Evolutionary conservation across 2,113 vertebrate species (phyloP).

Genomic region (Acanthochromis polyacanthus): DNA sequence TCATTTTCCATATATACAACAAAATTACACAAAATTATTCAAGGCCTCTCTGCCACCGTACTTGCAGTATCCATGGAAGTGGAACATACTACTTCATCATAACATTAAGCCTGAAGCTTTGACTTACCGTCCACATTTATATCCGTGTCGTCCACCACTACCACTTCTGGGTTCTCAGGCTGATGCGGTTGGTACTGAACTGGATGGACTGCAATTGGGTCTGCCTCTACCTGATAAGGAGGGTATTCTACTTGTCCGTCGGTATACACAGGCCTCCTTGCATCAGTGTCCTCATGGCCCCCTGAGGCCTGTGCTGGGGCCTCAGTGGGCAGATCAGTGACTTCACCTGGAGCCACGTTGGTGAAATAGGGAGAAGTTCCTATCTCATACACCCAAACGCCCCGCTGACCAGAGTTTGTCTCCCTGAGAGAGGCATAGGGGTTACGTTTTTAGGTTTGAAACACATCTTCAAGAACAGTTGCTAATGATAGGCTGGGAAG

Average conservation of each 20-base stretch:
- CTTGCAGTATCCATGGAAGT: no score
- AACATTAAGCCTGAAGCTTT: no score
- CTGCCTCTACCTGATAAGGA: slow-evolving; percentile 42
- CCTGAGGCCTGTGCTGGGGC: background rate
- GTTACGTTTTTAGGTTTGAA: background rate
- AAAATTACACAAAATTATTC: background rate
- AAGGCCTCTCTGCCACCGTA: background rate
- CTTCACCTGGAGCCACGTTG: slow-evolving; percentile 85
- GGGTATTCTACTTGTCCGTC: slow-evolving; percentile 54
- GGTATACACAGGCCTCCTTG: slow-evolving; percentile 21
- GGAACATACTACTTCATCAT: no score
- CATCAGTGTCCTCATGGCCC: background rate
- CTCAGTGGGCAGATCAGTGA: slow-evolving; percentile 68
- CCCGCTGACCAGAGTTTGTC: slow-evolving; percentile 91
- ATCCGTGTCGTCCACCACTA: slow-evolving; percentile 84
- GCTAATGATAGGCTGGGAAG: no score
- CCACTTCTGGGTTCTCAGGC: slow-evolving; percentile 85
- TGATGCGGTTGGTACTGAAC: slow-evolving; percentile 80
- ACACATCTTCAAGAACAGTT: background rate
- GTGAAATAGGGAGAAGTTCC: slow-evolving; percentile 86
- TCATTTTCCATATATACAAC: no score
- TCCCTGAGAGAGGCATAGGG: slow-evolving; percentile 76
- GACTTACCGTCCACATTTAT: slow-evolving; percentile 89
- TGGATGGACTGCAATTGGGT: slow-evolving; percentile 69
- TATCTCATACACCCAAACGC: slow-evolving; percentile 93